Evolutionary conservation across 1,140 invertebrate genomes (phyloP).

Genomic region (Drosophila ercepeae): DNA sequence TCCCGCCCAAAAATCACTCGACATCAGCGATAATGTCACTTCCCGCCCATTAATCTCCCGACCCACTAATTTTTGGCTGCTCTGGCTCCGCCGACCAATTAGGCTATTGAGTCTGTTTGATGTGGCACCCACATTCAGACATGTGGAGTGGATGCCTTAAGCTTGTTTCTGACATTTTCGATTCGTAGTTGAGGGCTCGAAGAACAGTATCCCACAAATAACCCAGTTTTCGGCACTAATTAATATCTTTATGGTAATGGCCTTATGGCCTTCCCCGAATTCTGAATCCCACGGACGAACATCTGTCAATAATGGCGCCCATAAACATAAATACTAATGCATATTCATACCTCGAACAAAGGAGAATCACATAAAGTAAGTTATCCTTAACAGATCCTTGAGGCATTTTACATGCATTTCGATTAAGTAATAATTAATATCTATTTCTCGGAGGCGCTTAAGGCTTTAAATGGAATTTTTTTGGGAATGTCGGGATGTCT

Average conservation of each 20-base stretch:
- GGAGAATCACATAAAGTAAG: not conserved
- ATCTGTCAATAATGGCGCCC: conserved; percentile 23
- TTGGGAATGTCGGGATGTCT: not conserved
- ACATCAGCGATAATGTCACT: conserved; percentile 35
- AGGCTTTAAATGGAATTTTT: not conserved
- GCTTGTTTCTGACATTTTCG: conserved; percentile 10
- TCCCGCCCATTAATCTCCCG: conserved; percentile 21
- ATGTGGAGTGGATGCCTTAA: not conserved
- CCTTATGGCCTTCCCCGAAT: not conserved
- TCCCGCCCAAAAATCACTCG: conserved; percentile 11
- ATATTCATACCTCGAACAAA: not conserved
- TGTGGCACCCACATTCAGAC: conserved; percentile 12
- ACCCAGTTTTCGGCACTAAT: conserved; percentile 23
- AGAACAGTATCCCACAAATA: conserved; percentile 9
- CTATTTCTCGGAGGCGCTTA: not conserved
- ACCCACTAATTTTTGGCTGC: not conserved
- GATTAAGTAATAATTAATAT: conserved; percentile 2
- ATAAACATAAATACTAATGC: conserved; percentile 1
- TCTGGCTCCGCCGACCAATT: conserved; percentile 33
- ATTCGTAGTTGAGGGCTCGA: conserved; percentile 23
- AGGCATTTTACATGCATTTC: not conserved
- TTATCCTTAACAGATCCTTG: not conserved
- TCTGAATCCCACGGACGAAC: conserved; percentile 12
- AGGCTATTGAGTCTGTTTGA: conserved; percentile 30
- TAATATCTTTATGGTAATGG: conserved; percentile 55